phyloP scores from a whole-genome alignment of 2,113 vertebrate species.

The Alligator mississippiensis region DNA sequence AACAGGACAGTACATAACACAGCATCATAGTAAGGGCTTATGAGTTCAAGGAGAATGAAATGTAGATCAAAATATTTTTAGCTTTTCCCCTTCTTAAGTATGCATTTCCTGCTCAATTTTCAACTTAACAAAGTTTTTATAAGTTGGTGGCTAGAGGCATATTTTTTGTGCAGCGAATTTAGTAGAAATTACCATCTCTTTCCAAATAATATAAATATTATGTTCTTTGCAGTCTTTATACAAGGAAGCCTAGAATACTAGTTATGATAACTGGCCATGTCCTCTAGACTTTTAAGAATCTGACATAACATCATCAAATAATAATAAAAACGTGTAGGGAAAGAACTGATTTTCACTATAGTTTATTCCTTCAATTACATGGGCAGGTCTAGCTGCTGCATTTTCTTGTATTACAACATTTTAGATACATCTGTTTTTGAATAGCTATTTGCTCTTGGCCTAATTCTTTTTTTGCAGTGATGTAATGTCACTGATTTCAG shows the following conservation, averaged over 20 bases:
- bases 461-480: neutral
- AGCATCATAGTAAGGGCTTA: neutral
- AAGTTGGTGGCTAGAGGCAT: neutral
- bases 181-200: neutral
- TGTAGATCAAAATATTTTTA: neutral
- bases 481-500: neutral
- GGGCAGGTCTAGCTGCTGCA: neutral
- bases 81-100: neutral
- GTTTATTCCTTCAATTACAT: neutral
- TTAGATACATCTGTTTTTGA: neutral
- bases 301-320: neutral
- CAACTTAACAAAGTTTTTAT: neutral
- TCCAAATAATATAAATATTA: neutral
- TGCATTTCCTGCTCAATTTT: neutral
- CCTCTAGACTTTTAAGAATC: neutral
- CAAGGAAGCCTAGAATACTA: rapidly evolving
- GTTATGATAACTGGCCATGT: rapidly evolving
- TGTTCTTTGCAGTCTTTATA: neutral
- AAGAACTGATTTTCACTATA: neutral
- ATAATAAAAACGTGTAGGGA: neutral
- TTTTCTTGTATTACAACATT: neutral
- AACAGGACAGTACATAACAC: neutral
- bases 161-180: neutral
- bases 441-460: neutral
- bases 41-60: neutral